These are phyloP conservation scores for Sturmia bella DNA, from an alignment of 2,888 invertebrate genomes.

Conservation along the genomic window DNA sequence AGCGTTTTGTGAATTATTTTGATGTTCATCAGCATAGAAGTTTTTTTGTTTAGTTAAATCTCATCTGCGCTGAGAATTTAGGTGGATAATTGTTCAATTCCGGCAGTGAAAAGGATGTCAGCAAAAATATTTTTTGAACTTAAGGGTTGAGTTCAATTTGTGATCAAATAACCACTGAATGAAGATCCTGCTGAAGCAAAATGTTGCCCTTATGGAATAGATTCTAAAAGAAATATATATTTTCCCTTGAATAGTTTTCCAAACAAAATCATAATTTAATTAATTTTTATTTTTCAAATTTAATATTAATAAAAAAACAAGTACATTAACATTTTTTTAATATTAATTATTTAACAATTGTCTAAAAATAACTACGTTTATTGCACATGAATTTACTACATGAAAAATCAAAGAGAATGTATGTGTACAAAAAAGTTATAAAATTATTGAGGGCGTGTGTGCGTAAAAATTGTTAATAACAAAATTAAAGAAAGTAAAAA, in stretches of 20 bases:
- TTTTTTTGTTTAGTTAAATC: constrained; percentile 52
- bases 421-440: background rate
- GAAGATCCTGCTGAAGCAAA: background rate
- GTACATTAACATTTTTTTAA: constrained; percentile 27
- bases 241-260: background rate
- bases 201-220: background rate
- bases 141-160: too few relatives aligned
- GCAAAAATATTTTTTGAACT: background rate
- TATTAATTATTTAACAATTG: constrained; percentile 52
- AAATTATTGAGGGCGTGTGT: constrained; percentile 9
- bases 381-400: constrained; percentile 54
- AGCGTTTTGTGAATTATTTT: constrained; percentile 22
- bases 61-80: constrained; percentile 47
- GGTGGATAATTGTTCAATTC: constrained; percentile 40
- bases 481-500: constrained; percentile 22
- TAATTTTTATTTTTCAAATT: constrained; percentile 8
- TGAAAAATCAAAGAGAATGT: constrained; percentile 42
- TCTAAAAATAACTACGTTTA: constrained; percentile 54
- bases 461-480: constrained; percentile 31
- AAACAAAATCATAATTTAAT: background rate
- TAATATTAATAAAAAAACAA: constrained; percentile 35
- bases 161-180: too few relatives aligned
- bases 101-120: constrained; percentile 43
- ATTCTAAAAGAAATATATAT: background rate
- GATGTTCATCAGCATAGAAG: constrained; percentile 28